Base-by-base conservation (phyloP, 1,140 invertebrate species). In the Vollenhovia emeryi region DNA sequence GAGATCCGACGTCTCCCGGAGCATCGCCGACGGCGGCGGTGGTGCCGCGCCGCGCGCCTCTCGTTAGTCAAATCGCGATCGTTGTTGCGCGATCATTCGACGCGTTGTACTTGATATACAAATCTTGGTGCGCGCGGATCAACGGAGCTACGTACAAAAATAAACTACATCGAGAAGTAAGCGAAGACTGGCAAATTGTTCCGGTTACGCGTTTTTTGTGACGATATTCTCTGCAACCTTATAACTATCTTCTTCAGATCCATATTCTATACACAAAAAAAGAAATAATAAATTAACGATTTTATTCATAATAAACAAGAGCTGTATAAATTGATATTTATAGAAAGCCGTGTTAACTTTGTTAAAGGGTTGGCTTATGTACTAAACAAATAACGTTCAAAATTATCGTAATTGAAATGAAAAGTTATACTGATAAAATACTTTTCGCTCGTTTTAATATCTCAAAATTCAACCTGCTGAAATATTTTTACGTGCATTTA, bases 1-100 rank as follows among this genome's bases (percentile, higher is more conserved):
- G 84, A 87, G 82, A 60, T 88, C n/a, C 89, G 87, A 92, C 91
- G 86, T 88, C 79, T 91, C 86, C 73, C 91, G 87, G 87, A 86
- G 85, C 85, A 45, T 66, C 62, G 9, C 43, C n/a, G 36, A 27
- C 36, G 24, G n/a, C 27, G 30, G 24, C 27, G 64, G 18, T 30
- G 91, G 91, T 87, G 91, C 86, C 78, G 69, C 80, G 90, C 84
- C 80, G 62, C 80, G 90, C 87, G 86, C 91, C 88, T 82, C 60
- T 92, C 89, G 87, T 91, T 91, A 92, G 92, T 93, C 87, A 91
- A 91, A 93, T 90, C 86, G 91, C 86, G 90, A 92, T 84, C 87
- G 91, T 90, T 86, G 73, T 64, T 74, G 76, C 66, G 82, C 45
- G 69, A 84, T 45, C 69, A 83, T 66, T 24, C 21, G 15, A 18